Percentiles rank a stretch among this genome's conserved stretches.
These are phyloP conservation scores for Asbolus verrucosus DNA, from an alignment of 1,140 invertebrate species.

Conservation along the genomic window DNA sequence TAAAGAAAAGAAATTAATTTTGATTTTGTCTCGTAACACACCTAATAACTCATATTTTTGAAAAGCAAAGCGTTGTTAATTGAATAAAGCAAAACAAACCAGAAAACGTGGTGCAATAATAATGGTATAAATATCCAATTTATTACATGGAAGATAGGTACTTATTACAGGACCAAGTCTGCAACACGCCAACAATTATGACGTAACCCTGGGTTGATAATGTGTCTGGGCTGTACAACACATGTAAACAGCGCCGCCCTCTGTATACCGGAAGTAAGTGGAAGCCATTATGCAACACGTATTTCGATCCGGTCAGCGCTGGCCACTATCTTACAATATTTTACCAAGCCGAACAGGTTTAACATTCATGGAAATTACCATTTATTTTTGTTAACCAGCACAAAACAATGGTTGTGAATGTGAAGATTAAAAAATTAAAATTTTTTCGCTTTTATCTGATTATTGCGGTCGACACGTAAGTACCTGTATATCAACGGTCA, in stretches of 20 bases:
- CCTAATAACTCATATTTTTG: too few relatives aligned
- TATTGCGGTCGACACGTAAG: background rate
- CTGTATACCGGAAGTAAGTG: slow-evolving; percentile 35
- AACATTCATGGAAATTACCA: background rate
- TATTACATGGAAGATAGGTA: background rate
- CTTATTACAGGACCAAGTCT: slow-evolving; percentile 28
- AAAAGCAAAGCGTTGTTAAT: background rate
- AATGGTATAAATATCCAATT: background rate
- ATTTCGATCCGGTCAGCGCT: slow-evolving; percentile 22
- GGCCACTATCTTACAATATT: slow-evolving; percentile 8
- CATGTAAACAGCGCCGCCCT: slow-evolving; percentile 38
- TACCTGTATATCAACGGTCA: background rate
- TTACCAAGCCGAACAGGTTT: background rate
- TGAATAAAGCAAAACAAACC: background rate
- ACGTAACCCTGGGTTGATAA: slow-evolving; percentile 14
- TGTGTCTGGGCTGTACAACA: slow-evolving; percentile 32
- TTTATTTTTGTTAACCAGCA: slow-evolving; percentile 2
- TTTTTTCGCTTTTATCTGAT: slow-evolving; percentile 1
- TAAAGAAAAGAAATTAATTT: too few relatives aligned
- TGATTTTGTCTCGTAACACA: too few relatives aligned
- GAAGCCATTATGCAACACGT: slow-evolving; percentile 42
- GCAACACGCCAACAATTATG: slow-evolving; percentile 33
- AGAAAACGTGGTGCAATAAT: background rate
- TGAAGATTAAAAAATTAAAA: slow-evolving; percentile 6
- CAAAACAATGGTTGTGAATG: slow-evolving; percentile 1